These are phyloP conservation scores for Eutrigla gurnardus DNA, from an alignment of 2,797 vertebrate species.

Conservation along the genomic window DNA sequence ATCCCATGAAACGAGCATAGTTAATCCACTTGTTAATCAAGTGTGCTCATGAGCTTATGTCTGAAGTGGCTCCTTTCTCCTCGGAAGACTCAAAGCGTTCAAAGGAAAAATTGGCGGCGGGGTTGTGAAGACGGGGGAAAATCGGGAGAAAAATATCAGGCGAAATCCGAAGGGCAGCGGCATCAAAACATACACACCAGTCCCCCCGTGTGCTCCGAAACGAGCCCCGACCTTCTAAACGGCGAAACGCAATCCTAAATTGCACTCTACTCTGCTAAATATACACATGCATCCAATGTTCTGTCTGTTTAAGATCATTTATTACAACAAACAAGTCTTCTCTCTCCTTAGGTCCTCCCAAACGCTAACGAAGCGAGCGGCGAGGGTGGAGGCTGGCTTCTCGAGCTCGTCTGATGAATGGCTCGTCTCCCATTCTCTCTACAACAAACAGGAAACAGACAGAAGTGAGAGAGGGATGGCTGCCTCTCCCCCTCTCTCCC, in stretches of 20 bases:
- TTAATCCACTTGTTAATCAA: slow-evolving; percentile 91
- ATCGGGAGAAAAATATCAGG: slow-evolving; percentile 57
- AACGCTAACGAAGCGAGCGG: slow-evolving; percentile 43
- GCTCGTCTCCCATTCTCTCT: slow-evolving; percentile 50
- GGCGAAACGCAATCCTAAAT: neutral
- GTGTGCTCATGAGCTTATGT: slow-evolving; percentile 81
- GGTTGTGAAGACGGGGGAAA: slow-evolving; percentile 64
- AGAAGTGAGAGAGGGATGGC: slow-evolving; percentile 61
- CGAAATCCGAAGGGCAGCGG: slow-evolving; percentile 54
- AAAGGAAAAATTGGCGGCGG: slow-evolving; percentile 70
- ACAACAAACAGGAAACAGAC: slow-evolving; percentile 72
- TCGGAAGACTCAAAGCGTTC: slow-evolving; percentile 77
- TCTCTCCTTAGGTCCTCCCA: slow-evolving; percentile 48
- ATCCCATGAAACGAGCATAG: slow-evolving; percentile 85
- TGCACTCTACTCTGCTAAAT: neutral
- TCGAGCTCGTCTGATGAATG: slow-evolving; percentile 67
- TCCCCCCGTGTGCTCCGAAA: slow-evolving; percentile 3
- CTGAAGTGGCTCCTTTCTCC: slow-evolving; percentile 83
- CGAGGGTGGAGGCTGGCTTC: slow-evolving; percentile 50
- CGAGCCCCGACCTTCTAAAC: slow-evolving; percentile 7
- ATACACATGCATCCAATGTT: slow-evolving; percentile 6
- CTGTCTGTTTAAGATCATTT: slow-evolving; percentile 20
- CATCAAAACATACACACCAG: slow-evolving; percentile 52
- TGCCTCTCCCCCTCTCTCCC: slow-evolving; percentile 34
- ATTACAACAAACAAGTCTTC: slow-evolving; percentile 35